These are phyloP conservation scores for Melanostoma scalare DNA, from an alignment of 2,888 invertebrate species.

Conservation along the genomic window DNA sequence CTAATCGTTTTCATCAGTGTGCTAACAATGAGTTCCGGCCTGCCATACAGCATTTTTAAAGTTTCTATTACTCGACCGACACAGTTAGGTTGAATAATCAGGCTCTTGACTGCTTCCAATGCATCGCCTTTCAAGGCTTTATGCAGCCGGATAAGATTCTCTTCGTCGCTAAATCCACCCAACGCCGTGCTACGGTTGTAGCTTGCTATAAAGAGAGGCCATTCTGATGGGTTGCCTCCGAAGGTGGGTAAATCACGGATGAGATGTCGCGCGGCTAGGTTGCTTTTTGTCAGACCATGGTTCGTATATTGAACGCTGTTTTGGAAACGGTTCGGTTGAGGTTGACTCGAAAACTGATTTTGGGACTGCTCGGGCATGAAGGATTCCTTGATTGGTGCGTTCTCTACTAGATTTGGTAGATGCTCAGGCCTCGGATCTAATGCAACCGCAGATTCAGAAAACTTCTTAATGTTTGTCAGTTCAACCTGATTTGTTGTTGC, in stretches of 20 bases:
- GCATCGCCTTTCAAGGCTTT: too few relatives aligned
- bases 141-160: too few relatives aligned
- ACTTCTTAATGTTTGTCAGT: background rate
- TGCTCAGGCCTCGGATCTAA: too few relatives aligned
- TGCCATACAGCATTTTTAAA: too few relatives aligned
- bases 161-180: too few relatives aligned
- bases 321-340: background rate
- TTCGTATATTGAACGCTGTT: background rate
- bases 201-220: too few relatives aligned
- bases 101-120: too few relatives aligned
- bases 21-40: too few relatives aligned
- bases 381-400: background rate
- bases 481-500: background rate
- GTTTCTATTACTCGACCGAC: too few relatives aligned
- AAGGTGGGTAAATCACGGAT: slow-evolving; percentile 19
- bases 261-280: background rate
- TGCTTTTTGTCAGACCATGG: background rate
- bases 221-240: slow-evolving; percentile 35
- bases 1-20: too few relatives aligned
- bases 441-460: background rate
- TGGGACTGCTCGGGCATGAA: background rate
- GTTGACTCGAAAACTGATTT: background rate
- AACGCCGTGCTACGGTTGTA: too few relatives aligned
- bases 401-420: background rate
- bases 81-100: too few relatives aligned